Evolutionary conservation across 2,113 vertebrate genomes (phyloP), one percentile per base, ranked within the genome.

Genomic region (Sebastes schlegelii): DNA sequence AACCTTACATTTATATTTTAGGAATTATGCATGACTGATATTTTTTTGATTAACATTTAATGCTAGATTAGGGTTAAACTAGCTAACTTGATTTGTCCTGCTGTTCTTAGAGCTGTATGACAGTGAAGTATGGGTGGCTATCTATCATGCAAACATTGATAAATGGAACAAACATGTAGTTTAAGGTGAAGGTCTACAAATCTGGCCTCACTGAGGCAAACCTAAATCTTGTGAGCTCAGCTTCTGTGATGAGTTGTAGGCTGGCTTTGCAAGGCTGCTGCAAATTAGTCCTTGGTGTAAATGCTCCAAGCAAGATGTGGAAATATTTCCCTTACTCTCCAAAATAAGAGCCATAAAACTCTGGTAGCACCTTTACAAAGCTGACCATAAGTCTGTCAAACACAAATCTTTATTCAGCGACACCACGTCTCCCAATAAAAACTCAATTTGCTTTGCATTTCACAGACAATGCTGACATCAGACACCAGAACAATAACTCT

Each of bases 281-380:
- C 49, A 80, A 58, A 80, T 79, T 57, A 85, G 72, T 73, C 71
- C 76, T 66, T 42, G 55, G 71, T 83, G 67, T 73, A 82, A 79
- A 66, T 60, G 76, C 57, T 77, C 40, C 48, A 54, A 83, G 72
- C 51, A 52, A 84, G 61, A 67, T 8, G 57, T 72, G 61, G 40
- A 67, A 58, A 79, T 64, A 40, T 62, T 70, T 78, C 40, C 34
- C 74, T 64, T 34, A 48, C 60, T 43, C 14, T 70, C 48, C 55
- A 74, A 86, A 83, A 45, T 58, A 76, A 67, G 48, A 76, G 71
- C 65, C 42, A 68, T 85, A 88, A 78, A 83, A 77, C 51, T 73
- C 67, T 72, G 75, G 60, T 71, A 79, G 79, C 58, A 70, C 64
- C 71, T 77, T 86, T 64, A 60, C 77, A 74, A 61, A 80, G 77